Evolutionary conservation across 2,113 vertebrate genomes (phyloP), one percentile per base, ranked within the genome.

Genomic region (Synodontis membranacea): DNA sequence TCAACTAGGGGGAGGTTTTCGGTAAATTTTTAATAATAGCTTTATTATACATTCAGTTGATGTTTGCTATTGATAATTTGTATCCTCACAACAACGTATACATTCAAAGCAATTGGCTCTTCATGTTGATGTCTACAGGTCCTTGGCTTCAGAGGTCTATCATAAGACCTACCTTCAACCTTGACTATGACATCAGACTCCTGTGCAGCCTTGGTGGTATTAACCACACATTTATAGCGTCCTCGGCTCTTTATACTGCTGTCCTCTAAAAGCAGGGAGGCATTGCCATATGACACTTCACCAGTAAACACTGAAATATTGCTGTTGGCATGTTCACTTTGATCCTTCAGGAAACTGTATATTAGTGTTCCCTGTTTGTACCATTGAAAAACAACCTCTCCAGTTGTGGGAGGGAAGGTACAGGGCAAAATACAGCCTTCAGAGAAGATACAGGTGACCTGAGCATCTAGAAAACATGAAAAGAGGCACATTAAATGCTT

Each of bases 351-450:
- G 84, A 91, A 93, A 86, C 85, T 90, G 76, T 91, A 90, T 39
- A 95, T 85, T 10, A 87, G 54, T 68, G 0, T 37, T 0, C 8
- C 62, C 87, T 89, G 90, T 89, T 14, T 11, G 89, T 80, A 90
- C 94, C 95, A 96, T 50, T 92, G 88, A 86, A 96, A 93, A 15
- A 91, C 84, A 87, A 88, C 90, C 42, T 85, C 80, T 0, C 21
- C 0, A 0, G 66, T 0, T 0, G 84, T 88, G 46, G 82, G 85
- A 21, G 37, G 62, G 84, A 95, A 95, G 74, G 0, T 1, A 84
- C 95, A 95, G 6, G 94, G 94, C 21, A 94, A 91, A 48, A 91
- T 79, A 48, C 91, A 91, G 7, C 93, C 92, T 87, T 89, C 86
- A 28, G 92, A 92, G 89, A 93, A 91, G 52, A 89, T 78, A 19